A percentile compares a stretch with the other conserved stretches of the same genome.
Evolutionary conservation across 1,140 invertebrate genomes (phyloP).

Genomic region (Bilobella aurantiaca): DNA sequence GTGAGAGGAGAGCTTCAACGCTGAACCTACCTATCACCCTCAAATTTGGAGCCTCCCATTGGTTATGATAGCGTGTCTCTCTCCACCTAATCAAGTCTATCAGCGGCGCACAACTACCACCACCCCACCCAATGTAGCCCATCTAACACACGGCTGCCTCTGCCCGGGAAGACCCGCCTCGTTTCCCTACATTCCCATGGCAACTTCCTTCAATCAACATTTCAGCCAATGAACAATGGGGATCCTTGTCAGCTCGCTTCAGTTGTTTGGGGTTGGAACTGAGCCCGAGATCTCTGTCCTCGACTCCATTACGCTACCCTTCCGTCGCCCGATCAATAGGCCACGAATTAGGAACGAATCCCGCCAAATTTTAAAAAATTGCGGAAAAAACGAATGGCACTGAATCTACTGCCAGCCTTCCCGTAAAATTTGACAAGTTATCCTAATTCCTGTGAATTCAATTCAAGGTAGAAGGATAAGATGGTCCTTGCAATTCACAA

Average conservation of each 20-base stretch:
- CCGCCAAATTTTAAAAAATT: no score
- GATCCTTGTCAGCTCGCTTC: constrained; percentile 13
- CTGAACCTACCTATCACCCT: neutral
- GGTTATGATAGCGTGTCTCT: constrained; percentile 26
- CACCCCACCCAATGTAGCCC: no score
- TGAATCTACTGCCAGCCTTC: no score
- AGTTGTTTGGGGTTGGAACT: constrained; percentile 19
- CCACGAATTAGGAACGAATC: no score
- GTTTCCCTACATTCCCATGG: constrained; percentile 26
- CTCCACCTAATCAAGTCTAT: constrained; percentile 33
- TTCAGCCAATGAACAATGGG: constrained; percentile 29
- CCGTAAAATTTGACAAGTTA: no score
- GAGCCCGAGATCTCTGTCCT: constrained; percentile 1
- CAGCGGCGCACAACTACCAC: constrained; percentile 16
- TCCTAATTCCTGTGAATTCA: no score
- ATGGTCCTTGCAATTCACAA: no score
- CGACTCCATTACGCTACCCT: neutral
- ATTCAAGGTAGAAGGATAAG: no score
- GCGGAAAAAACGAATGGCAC: no score
- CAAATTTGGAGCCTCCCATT: constrained; percentile 27
- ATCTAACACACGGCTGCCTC: neutral
- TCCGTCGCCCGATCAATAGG: neutral
- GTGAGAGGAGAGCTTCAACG: neutral
- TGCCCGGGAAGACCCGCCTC: constrained; percentile 18
- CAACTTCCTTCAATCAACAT: constrained; percentile 21